Evolutionary conservation across 2,888 invertebrate species (phyloP).

Genomic region (Melangyna quadrimaculata): DNA sequence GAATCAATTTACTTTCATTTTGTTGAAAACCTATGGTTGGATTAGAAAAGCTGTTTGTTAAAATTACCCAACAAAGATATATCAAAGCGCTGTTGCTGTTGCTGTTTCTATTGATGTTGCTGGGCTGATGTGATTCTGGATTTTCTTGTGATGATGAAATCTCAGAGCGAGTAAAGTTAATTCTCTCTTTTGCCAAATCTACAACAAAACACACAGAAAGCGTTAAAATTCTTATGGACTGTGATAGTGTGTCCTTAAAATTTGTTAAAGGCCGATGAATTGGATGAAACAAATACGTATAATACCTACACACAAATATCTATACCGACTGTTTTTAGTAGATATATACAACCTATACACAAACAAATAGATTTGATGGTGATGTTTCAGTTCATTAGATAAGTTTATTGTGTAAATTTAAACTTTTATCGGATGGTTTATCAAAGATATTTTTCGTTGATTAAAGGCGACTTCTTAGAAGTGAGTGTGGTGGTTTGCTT

Average conservation of each 20-base stretch:
- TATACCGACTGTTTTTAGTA: too few species aligned
- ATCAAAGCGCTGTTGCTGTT: slow-evolving; percentile 1
- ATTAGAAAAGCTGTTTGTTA: slow-evolving; percentile 40
- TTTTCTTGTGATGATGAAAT: slow-evolving; percentile 19
- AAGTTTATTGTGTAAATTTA: slow-evolving; percentile 31
- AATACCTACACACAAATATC: too few species aligned
- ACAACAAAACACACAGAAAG: background rate
- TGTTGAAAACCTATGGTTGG: slow-evolving; percentile 19
- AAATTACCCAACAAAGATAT: slow-evolving; percentile 47
- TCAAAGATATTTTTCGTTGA: slow-evolving; percentile 23
- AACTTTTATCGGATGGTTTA: slow-evolving; percentile 29
- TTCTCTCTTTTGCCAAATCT: slow-evolving; percentile 20
- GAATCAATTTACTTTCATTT: slow-evolving; percentile 54
- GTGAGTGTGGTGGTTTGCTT: background rate
- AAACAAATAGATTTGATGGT: background rate
- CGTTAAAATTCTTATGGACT: slow-evolving; percentile 2
- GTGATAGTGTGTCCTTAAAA: slow-evolving; percentile 8
- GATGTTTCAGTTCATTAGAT: slow-evolving; percentile 34
- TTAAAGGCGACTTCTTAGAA: background rate
- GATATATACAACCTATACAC: background rate
- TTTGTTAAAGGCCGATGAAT: slow-evolving; percentile 14
- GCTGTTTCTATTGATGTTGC: background rate
- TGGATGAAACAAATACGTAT: background rate
- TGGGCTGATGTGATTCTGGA: background rate
- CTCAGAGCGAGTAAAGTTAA: slow-evolving; percentile 44